Evolutionary conservation across 2,797 vertebrate genomes (phyloP).

Genomic region (Sebastes steindachneri): DNA sequence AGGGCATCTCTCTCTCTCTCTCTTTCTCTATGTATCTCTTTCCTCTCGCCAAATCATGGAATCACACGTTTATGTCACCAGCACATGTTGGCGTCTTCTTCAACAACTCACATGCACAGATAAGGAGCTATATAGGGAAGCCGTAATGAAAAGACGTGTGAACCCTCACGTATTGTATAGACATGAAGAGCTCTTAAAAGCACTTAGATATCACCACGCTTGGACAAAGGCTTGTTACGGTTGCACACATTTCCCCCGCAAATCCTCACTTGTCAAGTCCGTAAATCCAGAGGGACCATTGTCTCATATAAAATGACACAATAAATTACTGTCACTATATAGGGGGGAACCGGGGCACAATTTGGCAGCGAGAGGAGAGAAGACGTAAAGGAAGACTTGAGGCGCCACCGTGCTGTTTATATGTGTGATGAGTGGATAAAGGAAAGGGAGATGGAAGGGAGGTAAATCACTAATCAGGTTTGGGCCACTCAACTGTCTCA

Average conservation of each 20-base stretch:
- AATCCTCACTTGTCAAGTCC: conserved; percentile 23
- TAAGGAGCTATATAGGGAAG: conserved; percentile 33
- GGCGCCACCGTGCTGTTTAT: background rate
- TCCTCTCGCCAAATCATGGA: conserved; percentile 3
- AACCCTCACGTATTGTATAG: conserved; percentile 34
- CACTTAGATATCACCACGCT: conserved; percentile 20
- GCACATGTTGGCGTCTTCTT: conserved; percentile 46
- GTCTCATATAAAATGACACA: conserved; percentile 48
- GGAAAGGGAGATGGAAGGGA: conserved; percentile 24
- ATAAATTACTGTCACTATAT: conserved; percentile 18
- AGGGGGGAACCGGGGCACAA: background rate
- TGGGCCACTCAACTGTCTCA: conserved; percentile 45
- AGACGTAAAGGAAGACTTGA: conserved; percentile 18
- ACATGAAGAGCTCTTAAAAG: conserved; percentile 37
- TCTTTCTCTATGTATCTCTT: background rate
- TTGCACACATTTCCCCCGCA: conserved; percentile 1
- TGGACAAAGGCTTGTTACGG: conserved; percentile 18
- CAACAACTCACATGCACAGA: conserved; percentile 27
- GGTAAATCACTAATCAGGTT: conserved; percentile 66
- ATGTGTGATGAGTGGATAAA: conserved; percentile 29
- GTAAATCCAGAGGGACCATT: conserved; percentile 41
- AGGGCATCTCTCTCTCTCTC: conserved; percentile 10
- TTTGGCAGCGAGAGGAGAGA: conserved; percentile 9
- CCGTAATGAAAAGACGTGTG: conserved; percentile 21
- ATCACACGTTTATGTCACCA: conserved; percentile 37